Percentiles rank a stretch among this genome's conserved stretches.
These are phyloP conservation scores for Corvus moneduloides DNA, from an alignment of 2,113 vertebrate species.

Conservation along the genomic window DNA sequence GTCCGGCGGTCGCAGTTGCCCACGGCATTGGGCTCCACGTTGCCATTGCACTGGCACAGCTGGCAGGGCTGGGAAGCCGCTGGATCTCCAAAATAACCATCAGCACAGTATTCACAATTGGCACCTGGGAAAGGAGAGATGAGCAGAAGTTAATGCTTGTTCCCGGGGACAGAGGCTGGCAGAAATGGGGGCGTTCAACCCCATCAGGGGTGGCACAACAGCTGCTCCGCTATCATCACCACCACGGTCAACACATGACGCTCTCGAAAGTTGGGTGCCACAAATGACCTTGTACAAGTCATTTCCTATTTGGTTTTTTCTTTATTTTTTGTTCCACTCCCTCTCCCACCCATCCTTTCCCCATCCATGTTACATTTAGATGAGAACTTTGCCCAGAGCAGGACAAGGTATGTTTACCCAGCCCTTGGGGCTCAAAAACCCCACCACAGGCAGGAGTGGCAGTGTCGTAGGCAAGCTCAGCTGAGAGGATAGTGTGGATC, in stretches of 20 bases:
- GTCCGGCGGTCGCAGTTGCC: conserved; percentile 86
- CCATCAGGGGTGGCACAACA: background rate
- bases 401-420: background rate
- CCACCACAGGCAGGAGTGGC: accelerated
- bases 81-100: conserved; percentile 87
- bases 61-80: conserved; percentile 73
- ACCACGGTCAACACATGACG: accelerated
- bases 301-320: accelerated
- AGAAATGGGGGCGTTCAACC: accelerated
- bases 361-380: background rate
- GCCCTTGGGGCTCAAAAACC: background rate
- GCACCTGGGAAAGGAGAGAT: conserved; percentile 69
- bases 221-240: background rate
- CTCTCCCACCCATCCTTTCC: background rate
- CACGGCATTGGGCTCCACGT: conserved; percentile 84
- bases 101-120: conserved; percentile 81
- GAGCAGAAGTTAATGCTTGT: background rate
- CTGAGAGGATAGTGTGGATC: background rate
- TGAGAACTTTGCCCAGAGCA: background rate
- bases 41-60: conserved; percentile 89
- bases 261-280: background rate
- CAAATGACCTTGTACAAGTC: accelerated
- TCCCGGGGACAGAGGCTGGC: accelerated
- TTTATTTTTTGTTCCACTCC: background rate
- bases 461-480: accelerated